Conservation (phyloP, 2,113 vertebrate genomes). For the Miniopterus natalensis region DNA sequence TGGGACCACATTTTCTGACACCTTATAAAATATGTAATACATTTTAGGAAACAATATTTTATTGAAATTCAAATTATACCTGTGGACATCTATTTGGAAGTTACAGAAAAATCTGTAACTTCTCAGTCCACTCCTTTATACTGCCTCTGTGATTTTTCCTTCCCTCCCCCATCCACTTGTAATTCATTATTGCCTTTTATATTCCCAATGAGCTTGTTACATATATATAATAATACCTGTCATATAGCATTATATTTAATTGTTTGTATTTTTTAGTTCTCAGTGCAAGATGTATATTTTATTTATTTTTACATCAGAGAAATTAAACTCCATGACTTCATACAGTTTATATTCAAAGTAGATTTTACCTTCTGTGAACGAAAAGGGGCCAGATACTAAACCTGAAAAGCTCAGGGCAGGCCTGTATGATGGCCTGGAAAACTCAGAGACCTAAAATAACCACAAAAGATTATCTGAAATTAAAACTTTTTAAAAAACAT, state of each 20-base stretch:
- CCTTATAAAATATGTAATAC: neutral
- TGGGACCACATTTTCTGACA: neutral
- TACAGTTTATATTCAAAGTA: neutral
- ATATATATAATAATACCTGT: neutral
- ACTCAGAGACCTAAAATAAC: too few relatives aligned
- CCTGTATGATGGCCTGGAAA: too few relatives aligned
- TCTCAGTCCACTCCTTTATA: neutral
- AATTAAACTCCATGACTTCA: neutral
- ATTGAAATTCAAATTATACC: neutral
- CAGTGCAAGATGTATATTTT: neutral
- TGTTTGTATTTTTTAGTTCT: neutral
- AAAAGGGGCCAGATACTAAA: too few relatives aligned
- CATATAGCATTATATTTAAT: neutral
- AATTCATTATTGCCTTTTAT: neutral
- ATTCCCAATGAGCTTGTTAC: neutral
- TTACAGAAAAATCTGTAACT: neutral
- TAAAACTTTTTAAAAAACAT: too few relatives aligned
- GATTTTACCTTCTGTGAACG: neutral
- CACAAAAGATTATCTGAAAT: too few relatives aligned
- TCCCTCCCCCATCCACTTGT: fast-evolving
- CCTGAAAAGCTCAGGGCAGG: too few relatives aligned
- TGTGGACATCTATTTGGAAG: neutral
- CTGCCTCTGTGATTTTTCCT: neutral
- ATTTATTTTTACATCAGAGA: neutral
- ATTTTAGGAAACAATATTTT: neutral